Conservation (phyloP, 2,797 vertebrate species). For the Oreochromis grahami region DNA sequence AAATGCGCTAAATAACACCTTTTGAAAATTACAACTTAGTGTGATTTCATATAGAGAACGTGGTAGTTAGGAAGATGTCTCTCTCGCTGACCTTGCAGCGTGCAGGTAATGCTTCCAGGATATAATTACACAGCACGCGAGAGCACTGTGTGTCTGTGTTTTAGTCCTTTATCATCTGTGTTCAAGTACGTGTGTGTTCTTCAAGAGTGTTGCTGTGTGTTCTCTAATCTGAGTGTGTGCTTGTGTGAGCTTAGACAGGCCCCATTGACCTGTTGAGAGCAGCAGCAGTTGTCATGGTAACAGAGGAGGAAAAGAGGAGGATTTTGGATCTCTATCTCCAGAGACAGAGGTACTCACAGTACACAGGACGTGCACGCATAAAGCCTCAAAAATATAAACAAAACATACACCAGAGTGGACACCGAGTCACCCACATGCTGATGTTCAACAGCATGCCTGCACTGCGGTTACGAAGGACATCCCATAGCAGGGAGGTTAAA, state of each 20-base stretch:
- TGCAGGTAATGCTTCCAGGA: constrained; percentile 44
- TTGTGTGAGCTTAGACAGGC: constrained; percentile 40
- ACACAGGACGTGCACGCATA: constrained; percentile 1
- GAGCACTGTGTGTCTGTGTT: not conserved
- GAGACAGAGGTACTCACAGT: constrained; percentile 41
- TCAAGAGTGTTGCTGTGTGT: not conserved
- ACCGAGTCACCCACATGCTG: not conserved
- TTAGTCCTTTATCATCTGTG: not conserved
- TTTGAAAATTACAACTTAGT: constrained; percentile 30
- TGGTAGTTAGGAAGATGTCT: constrained; percentile 11
- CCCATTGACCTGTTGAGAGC: constrained; percentile 73
- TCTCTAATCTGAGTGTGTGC: constrained; percentile 12
- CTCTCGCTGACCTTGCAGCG: constrained; percentile 40
- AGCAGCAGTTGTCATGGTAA: constrained; percentile 76
- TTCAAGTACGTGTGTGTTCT: not conserved
- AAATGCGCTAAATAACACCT: constrained; percentile 2
- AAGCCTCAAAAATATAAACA: not conserved
- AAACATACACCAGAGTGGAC: not conserved
- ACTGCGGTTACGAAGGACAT: constrained; percentile 10
- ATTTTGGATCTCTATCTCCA: constrained; percentile 57
- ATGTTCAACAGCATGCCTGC: not conserved
- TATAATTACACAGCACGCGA: constrained; percentile 42
- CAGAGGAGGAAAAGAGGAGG: constrained; percentile 60
- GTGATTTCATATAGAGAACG: constrained; percentile 31
- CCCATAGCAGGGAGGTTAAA: not conserved